These are phyloP conservation scores for Drosophila eugracilis DNA, from an alignment of 1,140 invertebrate species.

Conservation along the genomic window DNA sequence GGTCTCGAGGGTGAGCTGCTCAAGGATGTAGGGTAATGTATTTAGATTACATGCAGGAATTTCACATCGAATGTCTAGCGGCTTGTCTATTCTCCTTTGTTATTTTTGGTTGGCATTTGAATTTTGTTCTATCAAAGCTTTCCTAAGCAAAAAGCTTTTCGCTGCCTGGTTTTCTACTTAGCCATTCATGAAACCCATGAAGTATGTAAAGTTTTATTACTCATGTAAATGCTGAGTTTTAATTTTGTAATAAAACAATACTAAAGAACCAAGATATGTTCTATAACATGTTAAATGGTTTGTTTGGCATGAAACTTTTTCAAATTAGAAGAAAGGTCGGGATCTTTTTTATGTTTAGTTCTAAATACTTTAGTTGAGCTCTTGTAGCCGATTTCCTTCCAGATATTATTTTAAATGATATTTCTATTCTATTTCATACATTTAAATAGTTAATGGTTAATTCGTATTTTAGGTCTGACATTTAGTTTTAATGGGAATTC, in stretches of 20 bases:
- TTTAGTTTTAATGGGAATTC: not conserved
- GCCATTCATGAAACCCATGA: not conserved
- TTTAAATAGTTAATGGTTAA: not conserved
- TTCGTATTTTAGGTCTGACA: not conserved
- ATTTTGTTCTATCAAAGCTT: not conserved
- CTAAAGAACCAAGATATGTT: too few species aligned
- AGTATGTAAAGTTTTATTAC: not conserved
- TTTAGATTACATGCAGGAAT: not conserved
- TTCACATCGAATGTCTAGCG: not conserved
- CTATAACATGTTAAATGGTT: too few species aligned
- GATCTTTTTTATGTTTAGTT: too few species aligned
- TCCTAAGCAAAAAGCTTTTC: constrained; percentile 9
- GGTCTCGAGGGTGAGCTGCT: constrained; percentile 19
- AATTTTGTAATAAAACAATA: too few species aligned
- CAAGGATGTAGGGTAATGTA: constrained; percentile 25
- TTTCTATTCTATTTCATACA: too few species aligned
- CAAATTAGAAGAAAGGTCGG: too few species aligned
- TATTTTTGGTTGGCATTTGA: constrained; percentile 4
- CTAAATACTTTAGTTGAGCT: too few species aligned
- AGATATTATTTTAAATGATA: too few species aligned
- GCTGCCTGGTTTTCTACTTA: constrained; percentile 3
- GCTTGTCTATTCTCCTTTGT: not conserved
- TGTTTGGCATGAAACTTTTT: too few species aligned
- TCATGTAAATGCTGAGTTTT: not conserved
- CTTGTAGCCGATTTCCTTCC: too few species aligned